Conservation (phyloP, 2,888 invertebrate species). For the Agrochola lota region DNA sequence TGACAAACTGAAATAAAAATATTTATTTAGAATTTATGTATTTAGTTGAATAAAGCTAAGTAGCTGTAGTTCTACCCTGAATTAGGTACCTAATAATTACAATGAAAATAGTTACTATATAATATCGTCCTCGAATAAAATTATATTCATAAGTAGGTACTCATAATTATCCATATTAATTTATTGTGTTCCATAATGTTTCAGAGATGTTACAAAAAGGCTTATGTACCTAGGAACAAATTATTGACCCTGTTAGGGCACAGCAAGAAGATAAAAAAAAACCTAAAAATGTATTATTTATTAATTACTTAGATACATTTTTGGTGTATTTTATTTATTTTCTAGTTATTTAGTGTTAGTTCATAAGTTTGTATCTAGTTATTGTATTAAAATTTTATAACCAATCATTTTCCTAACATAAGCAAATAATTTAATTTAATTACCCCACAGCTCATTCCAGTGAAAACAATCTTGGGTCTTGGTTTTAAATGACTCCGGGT, state of each 20-base stretch:
- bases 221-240: not conserved
- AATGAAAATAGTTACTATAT: not conserved
- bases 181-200: not conserved
- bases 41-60: not conserved
- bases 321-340: not conserved
- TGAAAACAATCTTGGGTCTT: constrained; percentile 11
- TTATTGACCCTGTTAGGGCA: not conserved
- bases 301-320: not conserved
- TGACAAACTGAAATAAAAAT: constrained; percentile 24
- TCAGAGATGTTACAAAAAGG: too few relatives aligned
- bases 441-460: constrained; percentile 43
- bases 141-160: not conserved
- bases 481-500: constrained; percentile 75
- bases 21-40: not conserved
- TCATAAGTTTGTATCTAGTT: not conserved
- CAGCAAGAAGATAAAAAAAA: not conserved
- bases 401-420: not conserved
- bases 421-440: not conserved
- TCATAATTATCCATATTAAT: too few relatives aligned
- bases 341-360: not conserved
- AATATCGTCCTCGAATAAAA: not conserved
- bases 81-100: not conserved
- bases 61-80: not conserved
- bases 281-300: too few relatives aligned
- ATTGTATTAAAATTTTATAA: too few relatives aligned